phyloP scores from a whole-genome alignment of 2,113 vertebrate genomes.

The Gymnarchus niloticus region DNA sequence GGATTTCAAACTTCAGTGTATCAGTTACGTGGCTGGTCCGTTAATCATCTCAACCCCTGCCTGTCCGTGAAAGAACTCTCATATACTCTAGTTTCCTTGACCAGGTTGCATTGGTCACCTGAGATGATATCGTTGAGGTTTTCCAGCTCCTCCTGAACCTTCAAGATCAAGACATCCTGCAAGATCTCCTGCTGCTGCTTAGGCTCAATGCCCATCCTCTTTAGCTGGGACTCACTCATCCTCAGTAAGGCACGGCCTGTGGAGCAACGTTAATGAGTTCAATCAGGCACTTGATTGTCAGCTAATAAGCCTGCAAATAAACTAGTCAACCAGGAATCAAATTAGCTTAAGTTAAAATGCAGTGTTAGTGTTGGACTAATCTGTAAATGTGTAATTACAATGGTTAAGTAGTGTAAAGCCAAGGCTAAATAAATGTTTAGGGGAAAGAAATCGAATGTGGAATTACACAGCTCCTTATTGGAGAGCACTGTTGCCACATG shows the following conservation, averaged over 20 bases:
- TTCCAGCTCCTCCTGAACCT: slow-evolving; percentile 58
- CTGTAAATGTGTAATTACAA: neutral
- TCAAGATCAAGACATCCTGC: slow-evolving; percentile 56
- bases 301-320: neutral
- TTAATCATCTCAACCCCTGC: neutral
- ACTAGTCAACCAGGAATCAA: neutral
- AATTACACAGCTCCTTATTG: neutral
- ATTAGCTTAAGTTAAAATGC: neutral
- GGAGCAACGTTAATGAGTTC: neutral
- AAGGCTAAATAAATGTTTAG: neutral
- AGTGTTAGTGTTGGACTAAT: neutral
- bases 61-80: neutral
- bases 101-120: neutral
- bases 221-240: slow-evolving; percentile 54
- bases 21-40: neutral
- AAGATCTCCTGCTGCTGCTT: slow-evolving; percentile 52
- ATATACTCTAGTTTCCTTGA: neutral
- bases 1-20: neutral
- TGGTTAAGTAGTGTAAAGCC: neutral
- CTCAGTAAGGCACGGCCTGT: slow-evolving; percentile 60
- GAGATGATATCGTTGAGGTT: slow-evolving; percentile 57
- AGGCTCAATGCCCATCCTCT: slow-evolving; percentile 52
- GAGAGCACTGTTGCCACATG: neutral
- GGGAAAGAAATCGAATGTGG: neutral
- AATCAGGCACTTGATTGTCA: neutral